Conservation (phyloP, 2,888 invertebrate genomes). For the Sturmia bella region DNA sequence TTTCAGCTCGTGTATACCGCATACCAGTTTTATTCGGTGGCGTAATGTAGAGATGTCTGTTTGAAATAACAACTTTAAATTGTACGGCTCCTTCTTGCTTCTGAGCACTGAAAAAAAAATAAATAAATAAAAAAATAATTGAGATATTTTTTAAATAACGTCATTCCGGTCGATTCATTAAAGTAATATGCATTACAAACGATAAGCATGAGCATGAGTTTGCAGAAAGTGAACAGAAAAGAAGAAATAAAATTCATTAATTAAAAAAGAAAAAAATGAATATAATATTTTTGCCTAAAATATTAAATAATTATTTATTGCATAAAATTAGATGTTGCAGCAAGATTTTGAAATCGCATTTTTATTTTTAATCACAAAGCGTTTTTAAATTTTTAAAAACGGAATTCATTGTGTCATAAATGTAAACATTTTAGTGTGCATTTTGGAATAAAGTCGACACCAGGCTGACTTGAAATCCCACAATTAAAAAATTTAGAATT, state of each 20-base stretch:
- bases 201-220: background rate
- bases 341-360: background rate
- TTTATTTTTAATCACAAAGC: background rate
- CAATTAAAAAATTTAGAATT: too few relatives aligned
- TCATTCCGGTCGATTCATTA: conserved; percentile 33
- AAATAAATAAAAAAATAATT: too few relatives aligned
- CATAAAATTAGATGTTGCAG: background rate
- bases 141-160: conserved; percentile 24
- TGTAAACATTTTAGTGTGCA: too few relatives aligned
- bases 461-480: too few relatives aligned
- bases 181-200: background rate
- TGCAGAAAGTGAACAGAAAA: background rate
- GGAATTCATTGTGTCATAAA: too few relatives aligned
- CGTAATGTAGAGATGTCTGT: background rate
- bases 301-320: background rate
- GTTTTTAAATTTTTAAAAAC: too few relatives aligned
- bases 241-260: conserved; percentile 19
- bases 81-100: background rate
- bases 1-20: conserved; percentile 8
- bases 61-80: conserved; percentile 3
- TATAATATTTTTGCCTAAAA: conserved; percentile 9
- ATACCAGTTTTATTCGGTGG: background rate
- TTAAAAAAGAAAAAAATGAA: conserved; percentile 30
- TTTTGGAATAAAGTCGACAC: too few relatives aligned
- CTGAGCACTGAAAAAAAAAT: conserved; percentile 2